Evolutionary conservation across 1,140 invertebrate genomes (phyloP).

Genomic region (Leptonema lineaticorne): DNA sequence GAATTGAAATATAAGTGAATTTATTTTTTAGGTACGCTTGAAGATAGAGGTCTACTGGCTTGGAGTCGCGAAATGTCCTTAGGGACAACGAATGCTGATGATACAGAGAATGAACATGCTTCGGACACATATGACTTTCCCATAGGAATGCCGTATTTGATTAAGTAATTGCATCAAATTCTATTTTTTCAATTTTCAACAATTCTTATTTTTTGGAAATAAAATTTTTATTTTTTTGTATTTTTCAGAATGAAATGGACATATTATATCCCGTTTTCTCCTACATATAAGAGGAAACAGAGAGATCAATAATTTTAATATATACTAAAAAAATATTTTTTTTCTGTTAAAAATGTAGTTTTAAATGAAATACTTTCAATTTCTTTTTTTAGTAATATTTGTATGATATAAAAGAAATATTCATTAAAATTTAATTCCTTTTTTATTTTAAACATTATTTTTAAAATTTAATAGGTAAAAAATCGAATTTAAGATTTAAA

Average conservation of each 20-base stretch:
- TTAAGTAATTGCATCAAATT: conserved; percentile 47
- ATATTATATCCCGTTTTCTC: conserved; percentile 67
- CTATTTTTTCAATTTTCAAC: not conserved
- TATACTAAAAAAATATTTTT: not conserved
- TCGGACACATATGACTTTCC: conserved; percentile 74
- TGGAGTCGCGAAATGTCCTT: conserved; percentile 73
- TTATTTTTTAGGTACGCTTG: conserved; percentile 64
- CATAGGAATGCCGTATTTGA: conserved; percentile 64
- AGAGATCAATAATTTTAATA: not conserved
- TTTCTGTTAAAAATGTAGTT: not conserved
- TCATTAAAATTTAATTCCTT: no score
- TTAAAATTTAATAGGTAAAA: no score
- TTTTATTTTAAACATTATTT: no score
- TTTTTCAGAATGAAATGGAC: conserved; percentile 66
- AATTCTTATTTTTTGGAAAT: conserved; percentile 16
- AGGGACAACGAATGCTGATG: conserved; percentile 46
- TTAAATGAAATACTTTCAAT: no score
- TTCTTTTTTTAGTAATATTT: no score
- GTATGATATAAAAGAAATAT: no score
- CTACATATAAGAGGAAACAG: conserved; percentile 60
- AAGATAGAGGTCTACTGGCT: conserved; percentile 67
- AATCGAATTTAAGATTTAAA: no score
- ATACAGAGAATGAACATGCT: conserved; percentile 49
- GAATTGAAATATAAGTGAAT: no score
- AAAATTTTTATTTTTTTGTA: no score